Base-by-base conservation (phyloP, 2,888 invertebrate genomes). In the Amphipoea oculea region DNA sequence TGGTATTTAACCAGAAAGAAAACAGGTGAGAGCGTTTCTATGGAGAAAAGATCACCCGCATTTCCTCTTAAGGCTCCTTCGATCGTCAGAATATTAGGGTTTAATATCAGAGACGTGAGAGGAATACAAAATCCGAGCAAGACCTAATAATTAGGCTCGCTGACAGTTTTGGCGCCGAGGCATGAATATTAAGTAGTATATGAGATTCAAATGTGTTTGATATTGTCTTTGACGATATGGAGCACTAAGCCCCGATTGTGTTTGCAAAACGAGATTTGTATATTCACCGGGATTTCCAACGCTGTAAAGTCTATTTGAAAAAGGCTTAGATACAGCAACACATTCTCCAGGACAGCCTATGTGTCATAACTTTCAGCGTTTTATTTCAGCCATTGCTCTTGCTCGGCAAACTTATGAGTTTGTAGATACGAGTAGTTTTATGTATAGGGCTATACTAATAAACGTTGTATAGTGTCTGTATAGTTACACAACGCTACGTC, bases 111-210 rank as follows among this genome's bases (percentile, higher is more conserved):
- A 78, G 36, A 76, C 57, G 76, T 79, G 81, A 57, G 29, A 40
- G 17, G 70, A 66, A 68, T 77, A 60, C 74, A 23, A 57, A 66
- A 69, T 51, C n/a, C 14, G 20, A 23, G 42, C 29, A 17, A 79
- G 60, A 74, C 54, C 67, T 73, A 23, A 73, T 74, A 73, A 78
- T 88, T 83, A 78, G 84, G 65, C 12, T 68, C 2, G 40, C 75
- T 74, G 57, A 74, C 78, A 76, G 76, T 81, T 76, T 63, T 63
- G 40, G 65, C 45, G 23, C 9, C 63, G 12, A 54, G 72, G 40
- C 29, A 72, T 77, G 79, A 68, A 85, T 79, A 79, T 48, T 70
- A 68, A 78, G 51, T 54, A 66, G 17, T 14, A 40, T 69, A 29
- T 70, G 48, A 70, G 66, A 66, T 74, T 57, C 0, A 1, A 62